Percentiles rank a stretch among this genome's conserved stretches.
Evolutionary conservation across 2,113 vertebrate genomes (phyloP).

Genomic region (Trochalopteron elliotii): DNA sequence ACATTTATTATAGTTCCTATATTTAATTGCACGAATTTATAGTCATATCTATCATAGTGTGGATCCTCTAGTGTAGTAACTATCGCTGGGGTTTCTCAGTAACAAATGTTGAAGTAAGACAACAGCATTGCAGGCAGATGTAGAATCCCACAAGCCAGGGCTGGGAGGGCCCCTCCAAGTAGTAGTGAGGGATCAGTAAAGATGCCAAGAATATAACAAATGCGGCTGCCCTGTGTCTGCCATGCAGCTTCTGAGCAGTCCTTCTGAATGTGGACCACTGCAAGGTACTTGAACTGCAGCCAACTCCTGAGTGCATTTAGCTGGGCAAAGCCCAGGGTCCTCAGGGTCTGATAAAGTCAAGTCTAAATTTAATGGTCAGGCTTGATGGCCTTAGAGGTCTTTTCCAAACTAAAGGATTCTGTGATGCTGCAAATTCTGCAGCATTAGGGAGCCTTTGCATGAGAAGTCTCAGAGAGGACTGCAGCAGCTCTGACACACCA

Average conservation of each 20-base stretch:
- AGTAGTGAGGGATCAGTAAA: neutral
- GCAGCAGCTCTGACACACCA: neutral
- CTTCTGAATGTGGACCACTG: neutral
- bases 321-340: neutral
- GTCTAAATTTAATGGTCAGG: neutral
- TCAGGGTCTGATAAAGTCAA: neutral
- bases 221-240: rapidly evolving
- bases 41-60: too few species aligned
- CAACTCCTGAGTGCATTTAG: neutral
- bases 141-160: neutral
- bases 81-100: neutral
- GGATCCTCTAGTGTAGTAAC: neutral
- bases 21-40: too few species aligned
- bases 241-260: neutral
- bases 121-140: neutral
- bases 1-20: too few species aligned
- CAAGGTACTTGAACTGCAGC: neutral
- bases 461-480: neutral
- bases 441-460: neutral
- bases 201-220: neutral
- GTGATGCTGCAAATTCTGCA: neutral
- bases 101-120: neutral
- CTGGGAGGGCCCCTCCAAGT: neutral
- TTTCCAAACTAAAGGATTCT: neutral
- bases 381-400: neutral